Evolutionary conservation across 2,888 invertebrate species (phyloP), one percentile per base, ranked within the genome.

Genomic region (Melinopterus prodromus): DNA sequence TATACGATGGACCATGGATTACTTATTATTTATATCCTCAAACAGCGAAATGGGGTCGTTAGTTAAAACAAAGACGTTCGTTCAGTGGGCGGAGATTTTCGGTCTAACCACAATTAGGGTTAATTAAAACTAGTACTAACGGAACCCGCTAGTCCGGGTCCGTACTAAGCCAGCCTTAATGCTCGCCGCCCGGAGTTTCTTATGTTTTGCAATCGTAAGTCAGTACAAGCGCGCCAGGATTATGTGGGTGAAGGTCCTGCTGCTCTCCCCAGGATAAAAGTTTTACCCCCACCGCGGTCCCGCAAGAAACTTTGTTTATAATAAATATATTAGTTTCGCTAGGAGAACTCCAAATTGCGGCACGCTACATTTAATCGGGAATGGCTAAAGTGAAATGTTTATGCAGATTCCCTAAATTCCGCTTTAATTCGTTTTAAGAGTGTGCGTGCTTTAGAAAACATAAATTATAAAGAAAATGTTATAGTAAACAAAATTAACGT

Each of bases 281-380:
- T 74, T 74, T 36, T 37, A 26, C 36, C n/a, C 35, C 74, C 26
- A 35, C 77, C 53, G 53, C 53, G 2, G 12, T 53, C 53, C 53
- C 53, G 53, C 53, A 7, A 7, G 53, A 77, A 75, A 80, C 77
- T 77, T 80, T 77, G 74, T 77, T 77, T 77, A 80, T 80, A 80
- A 80, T 80, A 80, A 80, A 80, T 80, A 80, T 80, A 80, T 80
- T 80, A 80, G 79, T 77, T 80, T 80, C 77, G 77, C 77, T 72
- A 69, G 79, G 79, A 77, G 77, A 79, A 77, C 72, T 77, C 79
- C 70, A 76, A 77, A 77, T 80, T 77, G 71, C 77, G 69, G 74
- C 37, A 35, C 36, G 74, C 36, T 74, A 74, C 74, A 74, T 74
- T 74, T 74, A 74, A 74, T 37, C 36, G 36, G 26, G 74, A 74